Percentiles rank a stretch among this genome's conserved stretches.
Conservation (phyloP, 2,797 vertebrate genomes). For the Diglossa cyanea region DNA sequence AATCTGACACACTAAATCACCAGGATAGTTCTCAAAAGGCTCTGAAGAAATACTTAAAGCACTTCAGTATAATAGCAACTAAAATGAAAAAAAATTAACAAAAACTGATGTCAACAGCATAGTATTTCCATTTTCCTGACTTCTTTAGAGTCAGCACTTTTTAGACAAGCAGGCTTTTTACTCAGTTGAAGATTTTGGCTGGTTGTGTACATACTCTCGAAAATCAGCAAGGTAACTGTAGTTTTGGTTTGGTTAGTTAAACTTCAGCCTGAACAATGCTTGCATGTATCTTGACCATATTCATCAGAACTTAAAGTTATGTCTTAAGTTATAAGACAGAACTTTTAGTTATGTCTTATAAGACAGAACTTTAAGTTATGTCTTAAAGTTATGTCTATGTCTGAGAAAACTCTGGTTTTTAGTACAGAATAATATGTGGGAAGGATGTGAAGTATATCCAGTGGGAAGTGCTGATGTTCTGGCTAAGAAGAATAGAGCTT, state of each 20-base stretch:
- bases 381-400: not conserved
- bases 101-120: not conserved
- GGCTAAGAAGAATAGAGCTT: not conserved
- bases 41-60: not conserved
- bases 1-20: conserved; percentile 10
- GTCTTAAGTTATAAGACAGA: not conserved
- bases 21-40: not conserved
- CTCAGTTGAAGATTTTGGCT: not conserved
- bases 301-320: not conserved
- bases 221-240: not conserved
- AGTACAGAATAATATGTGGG: not conserved
- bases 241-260: not conserved
- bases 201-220: not conserved
- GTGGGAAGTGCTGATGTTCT: not conserved
- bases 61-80: not conserved
- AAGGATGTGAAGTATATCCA: not conserved
- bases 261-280: not conserved
- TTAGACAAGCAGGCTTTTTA: not conserved
- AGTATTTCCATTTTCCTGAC: not conserved
- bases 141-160: not conserved
- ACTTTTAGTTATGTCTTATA: not conserved
- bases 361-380: not conserved
- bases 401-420: not conserved
- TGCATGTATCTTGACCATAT: not conserved
- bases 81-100: not conserved